Base-by-base conservation (phyloP, 2,888 invertebrate genomes). In the Eumerus sabulonum region DNA sequence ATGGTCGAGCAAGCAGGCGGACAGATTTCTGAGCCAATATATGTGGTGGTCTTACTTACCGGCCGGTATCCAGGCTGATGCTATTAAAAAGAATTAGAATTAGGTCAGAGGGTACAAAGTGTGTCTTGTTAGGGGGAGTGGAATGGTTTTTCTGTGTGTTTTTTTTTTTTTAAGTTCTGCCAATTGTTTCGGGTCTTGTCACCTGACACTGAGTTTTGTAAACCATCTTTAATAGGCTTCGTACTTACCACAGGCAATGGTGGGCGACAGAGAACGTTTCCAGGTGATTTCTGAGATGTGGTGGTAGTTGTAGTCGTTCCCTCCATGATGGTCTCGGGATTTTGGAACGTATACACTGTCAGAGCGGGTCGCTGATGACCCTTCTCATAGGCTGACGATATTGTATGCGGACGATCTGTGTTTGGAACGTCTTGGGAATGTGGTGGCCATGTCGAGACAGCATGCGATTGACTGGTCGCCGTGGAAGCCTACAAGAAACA, bases 321-420 rank as follows among this genome's bases (percentile, higher is more conserved):
- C 82, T 88, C 88, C 74, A 85, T 85, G 68, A 87, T 88, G 63
- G 90, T 91, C 85, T 93, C 93, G 13, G 94, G 94, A 82, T 94
- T 94, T 90, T 95, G 94, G 91, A 95, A 95, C 84, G 97, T 96
- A 88, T 96, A 96, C 36, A 94, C 95, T 81, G 95, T 95, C 36
- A 98, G 90, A 0, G 96, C 94, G 13, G 97, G 94, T 74, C 98
- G 92, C 82, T 94, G 93, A 90, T 95, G 95, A n/a, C 92, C 92
- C 85, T 95, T 94, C 88, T 96, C 96, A 86, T 97, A 97, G 9
- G 94, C 96, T 82, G 96, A 94, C 4, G 97, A 97, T 85, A 98
- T 98, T 50, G 98, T 98, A 86, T 98, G 98, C 0, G 97, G 97
- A 81, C 97, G 91, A 82, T 96, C 96, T 68, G 92, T 93, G 89